phyloP scores from a whole-genome alignment of 2,113 vertebrate genomes.

The Hepsetus odoe region DNA sequence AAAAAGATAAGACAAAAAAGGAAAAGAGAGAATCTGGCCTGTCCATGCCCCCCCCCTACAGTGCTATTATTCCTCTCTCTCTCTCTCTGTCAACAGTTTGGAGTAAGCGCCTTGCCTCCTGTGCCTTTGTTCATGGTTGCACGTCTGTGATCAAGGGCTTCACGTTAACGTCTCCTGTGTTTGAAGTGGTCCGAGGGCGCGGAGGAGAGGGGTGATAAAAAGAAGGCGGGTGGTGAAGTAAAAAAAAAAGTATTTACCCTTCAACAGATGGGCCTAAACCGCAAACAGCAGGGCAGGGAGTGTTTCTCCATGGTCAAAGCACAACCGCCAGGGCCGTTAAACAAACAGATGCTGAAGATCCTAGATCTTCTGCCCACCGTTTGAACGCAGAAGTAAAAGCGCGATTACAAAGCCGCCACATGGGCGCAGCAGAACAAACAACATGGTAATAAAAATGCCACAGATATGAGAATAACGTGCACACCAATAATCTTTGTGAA shows the following conservation, averaged over 20 bases:
- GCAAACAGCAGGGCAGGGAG: conserved; percentile 39
- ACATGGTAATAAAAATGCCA: conserved; percentile 64
- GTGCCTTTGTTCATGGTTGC: conserved; percentile 19
- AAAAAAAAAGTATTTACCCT: conserved; percentile 31
- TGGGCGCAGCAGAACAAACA: conserved; percentile 55
- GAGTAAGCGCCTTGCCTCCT: conserved; percentile 33
- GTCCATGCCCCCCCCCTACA: conserved; percentile 32
- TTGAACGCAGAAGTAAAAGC: conserved; percentile 32
- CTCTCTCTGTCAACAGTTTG: conserved; percentile 20
- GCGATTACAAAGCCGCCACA: conserved; percentile 57
- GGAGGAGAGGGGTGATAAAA: conserved; percentile 32
- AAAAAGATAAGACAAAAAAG: conserved; percentile 30
- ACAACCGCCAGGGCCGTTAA: not conserved
- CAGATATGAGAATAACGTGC: conserved; percentile 46
- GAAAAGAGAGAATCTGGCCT: conserved; percentile 29
- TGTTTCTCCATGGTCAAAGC: not conserved
- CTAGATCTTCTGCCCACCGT: not conserved
- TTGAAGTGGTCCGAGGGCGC: conserved; percentile 50
- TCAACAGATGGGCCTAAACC: conserved; percentile 36
- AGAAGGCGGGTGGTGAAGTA: conserved; percentile 34
- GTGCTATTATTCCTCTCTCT: conserved; percentile 14
- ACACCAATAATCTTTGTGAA: conserved; percentile 42
- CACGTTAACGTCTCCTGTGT: conserved; percentile 30
- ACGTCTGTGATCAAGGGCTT: conserved; percentile 46
- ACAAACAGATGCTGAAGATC: conserved; percentile 11